phyloP scores from a whole-genome alignment of 1,140 invertebrate genomes.

The Drosophila biarmipes region DNA sequence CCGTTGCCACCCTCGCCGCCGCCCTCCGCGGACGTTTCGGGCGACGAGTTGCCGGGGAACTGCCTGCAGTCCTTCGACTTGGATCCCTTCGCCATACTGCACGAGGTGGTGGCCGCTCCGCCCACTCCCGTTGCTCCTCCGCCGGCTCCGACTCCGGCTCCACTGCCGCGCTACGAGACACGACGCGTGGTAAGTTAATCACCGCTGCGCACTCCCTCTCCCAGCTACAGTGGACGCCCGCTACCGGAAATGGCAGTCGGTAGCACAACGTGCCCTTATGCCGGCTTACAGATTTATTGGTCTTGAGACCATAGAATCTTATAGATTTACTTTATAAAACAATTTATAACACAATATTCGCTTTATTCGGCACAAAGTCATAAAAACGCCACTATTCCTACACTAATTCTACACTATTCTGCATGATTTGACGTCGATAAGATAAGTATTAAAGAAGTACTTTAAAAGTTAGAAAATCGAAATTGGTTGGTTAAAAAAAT shows the following conservation, averaged over 20 bases:
- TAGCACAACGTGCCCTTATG: no score
- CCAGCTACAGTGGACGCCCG: conserved; percentile 5
- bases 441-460: no score
- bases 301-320: no score
- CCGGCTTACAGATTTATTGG: no score
- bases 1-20: conserved; percentile 72
- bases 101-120: conserved; percentile 29
- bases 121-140: conserved; percentile 23
- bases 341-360: no score
- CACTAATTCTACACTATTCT: no score
- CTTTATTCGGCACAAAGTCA: no score
- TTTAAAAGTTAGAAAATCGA: no score
- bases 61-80: conserved; percentile 38
- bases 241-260: background rate
- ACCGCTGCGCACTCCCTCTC: conserved; percentile 17
- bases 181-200: conserved; percentile 77
- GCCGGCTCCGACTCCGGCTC: conserved; percentile 2
- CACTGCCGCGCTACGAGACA: conserved; percentile 63
- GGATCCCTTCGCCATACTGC: conserved; percentile 62
- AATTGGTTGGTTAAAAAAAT: no score
- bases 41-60: conserved; percentile 42
- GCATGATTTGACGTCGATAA: no score
- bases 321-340: no score
- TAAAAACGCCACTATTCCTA: no score
- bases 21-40: conserved; percentile 54